Percentiles rank a stretch among this genome's conserved stretches.
Evolutionary conservation across 2,797 vertebrate genomes (phyloP).

Genomic region (Manis pentadactyla): DNA sequence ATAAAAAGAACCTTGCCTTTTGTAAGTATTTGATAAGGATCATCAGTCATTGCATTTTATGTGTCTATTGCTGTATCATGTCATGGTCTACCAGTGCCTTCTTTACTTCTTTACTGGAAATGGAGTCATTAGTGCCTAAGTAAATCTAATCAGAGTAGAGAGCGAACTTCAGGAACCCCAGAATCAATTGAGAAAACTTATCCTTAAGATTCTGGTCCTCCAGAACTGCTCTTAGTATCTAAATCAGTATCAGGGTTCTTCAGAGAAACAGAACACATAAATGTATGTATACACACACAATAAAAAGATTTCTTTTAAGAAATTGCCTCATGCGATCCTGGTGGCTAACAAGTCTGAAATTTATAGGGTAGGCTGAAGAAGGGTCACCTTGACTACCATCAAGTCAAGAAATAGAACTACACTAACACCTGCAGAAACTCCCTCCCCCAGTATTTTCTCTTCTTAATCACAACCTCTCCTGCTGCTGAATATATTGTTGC

Average conservation of each 20-base stretch:
- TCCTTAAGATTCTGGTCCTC: background rate
- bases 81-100: background rate
- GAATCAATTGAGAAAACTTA: background rate
- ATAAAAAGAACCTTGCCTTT: background rate
- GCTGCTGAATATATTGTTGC: background rate
- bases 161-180: background rate
- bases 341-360: background rate
- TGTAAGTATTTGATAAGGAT: background rate
- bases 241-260: slow-evolving; percentile 6
- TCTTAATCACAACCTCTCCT: background rate
- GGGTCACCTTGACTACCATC: background rate
- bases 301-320: background rate
- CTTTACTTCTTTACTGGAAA: background rate
- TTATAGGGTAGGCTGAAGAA: background rate
- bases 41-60: background rate
- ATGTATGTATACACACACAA: background rate
- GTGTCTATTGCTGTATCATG: background rate
- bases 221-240: background rate
- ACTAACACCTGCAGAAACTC: background rate
- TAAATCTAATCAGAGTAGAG: slow-evolving; percentile 9
- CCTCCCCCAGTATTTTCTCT: background rate
- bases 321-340: background rate
- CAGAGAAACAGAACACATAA: background rate
- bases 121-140: background rate
- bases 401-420: background rate